Conservation (phyloP, 2,888 invertebrate species). For the Sinelater perroti region DNA sequence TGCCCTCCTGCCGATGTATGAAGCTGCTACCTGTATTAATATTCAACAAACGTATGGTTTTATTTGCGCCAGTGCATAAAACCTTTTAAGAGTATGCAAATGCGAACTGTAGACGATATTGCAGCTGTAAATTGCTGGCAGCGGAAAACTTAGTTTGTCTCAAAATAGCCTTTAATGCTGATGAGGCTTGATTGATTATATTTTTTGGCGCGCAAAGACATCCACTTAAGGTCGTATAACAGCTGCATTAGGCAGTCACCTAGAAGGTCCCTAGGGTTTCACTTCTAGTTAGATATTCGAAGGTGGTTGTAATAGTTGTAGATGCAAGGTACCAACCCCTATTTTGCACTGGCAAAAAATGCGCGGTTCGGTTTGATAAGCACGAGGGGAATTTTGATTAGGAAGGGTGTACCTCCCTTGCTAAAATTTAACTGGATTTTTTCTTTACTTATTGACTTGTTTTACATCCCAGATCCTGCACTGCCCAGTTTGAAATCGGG, state of each 20-base stretch:
- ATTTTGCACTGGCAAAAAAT: slow-evolving; percentile 10
- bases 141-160: no score
- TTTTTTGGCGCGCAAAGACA: no score
- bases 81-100: slow-evolving; percentile 15
- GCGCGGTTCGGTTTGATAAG: slow-evolving; percentile 9
- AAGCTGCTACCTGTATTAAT: slow-evolving; percentile 15
- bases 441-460: no score
- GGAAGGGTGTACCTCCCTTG: slow-evolving; percentile 9
- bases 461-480: no score
- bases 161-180: no score
- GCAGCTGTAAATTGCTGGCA: slow-evolving; percentile 1
- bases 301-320: slow-evolving; percentile 15
- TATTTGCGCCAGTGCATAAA: slow-evolving; percentile 18
- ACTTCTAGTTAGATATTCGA: not conserved
- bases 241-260: no score
- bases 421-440: not conserved
- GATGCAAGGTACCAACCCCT: slow-evolving; percentile 9
- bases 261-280: no score
- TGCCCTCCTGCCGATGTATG: slow-evolving; percentile 18
- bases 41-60: slow-evolving; percentile 18
- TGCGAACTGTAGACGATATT: slow-evolving; percentile 15
- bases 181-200: no score
- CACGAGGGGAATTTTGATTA: slow-evolving; percentile 13
- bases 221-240: no score
- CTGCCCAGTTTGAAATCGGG: no score